Evolutionary conservation across 2,888 invertebrate species (phyloP), one percentile per base, ranked within the genome.

Genomic region (Lissocephala sabroskyi): DNA sequence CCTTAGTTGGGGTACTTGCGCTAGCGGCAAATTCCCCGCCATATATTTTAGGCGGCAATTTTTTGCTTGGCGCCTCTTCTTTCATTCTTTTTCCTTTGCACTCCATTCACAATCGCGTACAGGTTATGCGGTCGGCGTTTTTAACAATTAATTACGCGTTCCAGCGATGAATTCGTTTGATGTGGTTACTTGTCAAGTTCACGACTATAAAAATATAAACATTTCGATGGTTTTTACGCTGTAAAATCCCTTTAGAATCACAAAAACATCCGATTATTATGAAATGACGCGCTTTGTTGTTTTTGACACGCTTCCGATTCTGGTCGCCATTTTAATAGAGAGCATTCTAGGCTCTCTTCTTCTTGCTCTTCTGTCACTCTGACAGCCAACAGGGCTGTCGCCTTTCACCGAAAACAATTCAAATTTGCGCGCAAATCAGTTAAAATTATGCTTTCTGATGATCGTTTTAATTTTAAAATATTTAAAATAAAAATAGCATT

Each of bases 51-150:
- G 82, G 80, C 80, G 80, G 80, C 82, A 81, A 81, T 78, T 79
- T 81, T 63, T 81, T 82, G 62, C 68, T 78, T 74, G 79, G 77
- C 81, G 81, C 80, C 78, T 82, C 82, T 80, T 80, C 80, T 70
- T 81, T 80, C 73, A 81, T 81, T 67, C 67, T 79, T 59, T 68
- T 70, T 55, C 73, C 63, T 76, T 65, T 79, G 63, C 76, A 65
- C 65, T 78, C 66, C 70, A 78, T 70, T 77, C 68, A 73, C 76
- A 64, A 54, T 55, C 58, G 61, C 66, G 66, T 79, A 63, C 73
- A 81, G 80, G 81, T 81, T 79, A 81, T 81, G 79, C 79, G 81
- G 79, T 81, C 74, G 79, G 70, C 68, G 52, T 73, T 55, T 59
- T 71, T 74, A 26, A 57, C 42, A 48, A 50, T 56, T 61, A 53